Conservation (phyloP, 2,797 vertebrate genomes). For the Cyprinella venusta region DNA sequence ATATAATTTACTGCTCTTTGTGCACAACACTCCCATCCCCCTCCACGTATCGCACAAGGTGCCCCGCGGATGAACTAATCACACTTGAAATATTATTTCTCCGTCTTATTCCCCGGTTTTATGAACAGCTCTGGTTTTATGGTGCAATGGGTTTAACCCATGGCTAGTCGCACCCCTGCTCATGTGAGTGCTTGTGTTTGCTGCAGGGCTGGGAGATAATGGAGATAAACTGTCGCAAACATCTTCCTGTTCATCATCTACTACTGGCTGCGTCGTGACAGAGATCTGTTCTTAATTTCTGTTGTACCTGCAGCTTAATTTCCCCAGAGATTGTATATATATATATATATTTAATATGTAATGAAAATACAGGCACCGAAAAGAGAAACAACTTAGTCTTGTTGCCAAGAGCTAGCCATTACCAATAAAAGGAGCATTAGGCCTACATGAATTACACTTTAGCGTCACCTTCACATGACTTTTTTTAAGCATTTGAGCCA, state of each 20-base stretch:
- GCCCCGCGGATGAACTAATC: conserved; percentile 88
- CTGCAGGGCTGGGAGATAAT: conserved; percentile 57
- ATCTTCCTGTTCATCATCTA: conserved; percentile 58
- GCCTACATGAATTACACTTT: not conserved
- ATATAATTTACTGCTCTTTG: conserved; percentile 86
- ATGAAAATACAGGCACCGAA: conserved; percentile 56
- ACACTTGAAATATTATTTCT: conserved; percentile 92
- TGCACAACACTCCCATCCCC: conserved; percentile 77
- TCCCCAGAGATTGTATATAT: conserved; percentile 53
- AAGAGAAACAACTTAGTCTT: conserved; percentile 41
- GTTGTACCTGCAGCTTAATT: conserved; percentile 62
- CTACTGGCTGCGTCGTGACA: conserved; percentile 53
- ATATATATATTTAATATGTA: conserved; percentile 36
- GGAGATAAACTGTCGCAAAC: conserved; percentile 51
- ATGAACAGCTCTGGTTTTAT: conserved; percentile 84
- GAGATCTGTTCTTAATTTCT: conserved; percentile 58
- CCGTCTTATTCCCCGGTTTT: conserved; percentile 85
- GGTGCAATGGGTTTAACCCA: conserved; percentile 83
- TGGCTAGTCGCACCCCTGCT: conserved; percentile 71
- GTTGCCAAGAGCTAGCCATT: conserved; percentile 53
- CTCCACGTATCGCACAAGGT: conserved; percentile 77
- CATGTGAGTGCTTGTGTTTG: not conserved
- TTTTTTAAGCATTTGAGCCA: not conserved
- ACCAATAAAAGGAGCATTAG: conserved; percentile 51
- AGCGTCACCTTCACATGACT: not conserved